Conservation (phyloP, 2,113 vertebrate species). For the Hymenochirus boettgeri region DNA sequence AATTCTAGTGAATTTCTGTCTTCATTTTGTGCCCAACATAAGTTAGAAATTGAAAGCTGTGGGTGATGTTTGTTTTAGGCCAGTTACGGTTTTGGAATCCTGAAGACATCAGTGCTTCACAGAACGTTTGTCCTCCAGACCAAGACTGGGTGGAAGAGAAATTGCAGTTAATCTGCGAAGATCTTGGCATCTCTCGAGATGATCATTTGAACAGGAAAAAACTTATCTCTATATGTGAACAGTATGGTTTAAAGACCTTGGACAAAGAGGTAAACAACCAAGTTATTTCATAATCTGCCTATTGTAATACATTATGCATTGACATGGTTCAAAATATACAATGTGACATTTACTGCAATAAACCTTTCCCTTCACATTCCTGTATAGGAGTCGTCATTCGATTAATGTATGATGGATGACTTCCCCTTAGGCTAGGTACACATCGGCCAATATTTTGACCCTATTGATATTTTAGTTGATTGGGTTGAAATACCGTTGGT, state of each 20-base stretch:
- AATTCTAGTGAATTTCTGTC: no score
- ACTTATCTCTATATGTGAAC: conserved; percentile 75
- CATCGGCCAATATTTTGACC: no score
- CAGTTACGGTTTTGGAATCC: conserved; percentile 95
- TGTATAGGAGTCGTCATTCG: no score
- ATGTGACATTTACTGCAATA: no score
- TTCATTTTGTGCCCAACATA: conserved; percentile 2
- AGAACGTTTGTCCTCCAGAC: conserved; percentile 49
- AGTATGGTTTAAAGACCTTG: conserved; percentile 59
- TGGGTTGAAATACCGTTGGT: no score
- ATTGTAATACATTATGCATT: no score
- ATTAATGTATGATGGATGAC: no score
- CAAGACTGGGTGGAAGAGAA: conserved; percentile 74
- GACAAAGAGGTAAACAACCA: conserved; percentile 59
- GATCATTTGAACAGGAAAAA: conserved; percentile 69
- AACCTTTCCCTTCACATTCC: no score
- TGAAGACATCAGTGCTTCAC: conserved; percentile 74
- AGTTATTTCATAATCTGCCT: no score
- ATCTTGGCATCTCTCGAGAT: conserved; percentile 71
- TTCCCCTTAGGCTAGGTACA: no score
- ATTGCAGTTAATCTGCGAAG: conserved; percentile 75
- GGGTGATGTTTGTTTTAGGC: conserved; percentile 56
- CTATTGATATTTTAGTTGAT: no score
- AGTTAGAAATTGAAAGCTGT: not conserved
- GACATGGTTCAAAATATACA: no score